Evolutionary conservation across 2,888 invertebrate genomes (phyloP).

Genomic region (Orthonychiurus folsomi): DNA sequence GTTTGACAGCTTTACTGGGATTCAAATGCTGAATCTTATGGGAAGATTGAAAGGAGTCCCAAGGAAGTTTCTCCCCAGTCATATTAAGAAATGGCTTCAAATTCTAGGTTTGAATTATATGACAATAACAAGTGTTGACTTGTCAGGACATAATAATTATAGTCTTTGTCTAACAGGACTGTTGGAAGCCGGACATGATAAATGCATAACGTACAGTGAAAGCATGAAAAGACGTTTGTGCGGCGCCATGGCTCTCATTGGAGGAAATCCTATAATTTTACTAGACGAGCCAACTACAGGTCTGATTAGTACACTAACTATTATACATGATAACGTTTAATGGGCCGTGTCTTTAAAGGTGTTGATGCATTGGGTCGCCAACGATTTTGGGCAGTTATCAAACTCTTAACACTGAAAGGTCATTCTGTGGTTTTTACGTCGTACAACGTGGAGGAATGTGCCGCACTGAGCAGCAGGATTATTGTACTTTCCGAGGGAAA

Average conservation of each 20-base stretch:
- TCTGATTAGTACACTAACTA: neutral
- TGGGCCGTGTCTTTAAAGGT: constrained; percentile 24
- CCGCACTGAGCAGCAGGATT: too few relatives aligned
- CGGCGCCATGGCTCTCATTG: constrained; percentile 32
- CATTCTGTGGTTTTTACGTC: too few relatives aligned
- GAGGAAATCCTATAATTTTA: constrained; percentile 24
- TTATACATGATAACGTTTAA: too few relatives aligned
- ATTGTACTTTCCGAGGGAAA: too few relatives aligned
- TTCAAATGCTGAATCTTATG: constrained; percentile 33
- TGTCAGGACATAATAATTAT: neutral
- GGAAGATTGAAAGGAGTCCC: constrained; percentile 29
- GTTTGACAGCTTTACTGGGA: constrained; percentile 25
- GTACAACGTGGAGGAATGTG: too few relatives aligned
- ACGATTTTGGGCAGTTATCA: constrained; percentile 17
- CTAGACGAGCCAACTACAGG: constrained; percentile 28
- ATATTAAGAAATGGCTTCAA: constrained; percentile 31
- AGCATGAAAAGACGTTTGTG: constrained; percentile 25
- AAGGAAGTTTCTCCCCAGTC: constrained; percentile 12
- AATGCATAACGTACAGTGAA: constrained; percentile 17
- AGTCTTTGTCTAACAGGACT: constrained; percentile 15
- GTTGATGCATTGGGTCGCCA: constrained; percentile 15
- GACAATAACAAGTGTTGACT: neutral
- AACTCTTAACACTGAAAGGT: too few relatives aligned
- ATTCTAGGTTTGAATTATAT: constrained; percentile 18
- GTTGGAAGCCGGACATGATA: constrained; percentile 14